Percentiles rank a stretch among this genome's conserved stretches.
Evolutionary conservation across 2,113 vertebrate genomes (phyloP).

Genomic region (Ammodytes dubius): DNA sequence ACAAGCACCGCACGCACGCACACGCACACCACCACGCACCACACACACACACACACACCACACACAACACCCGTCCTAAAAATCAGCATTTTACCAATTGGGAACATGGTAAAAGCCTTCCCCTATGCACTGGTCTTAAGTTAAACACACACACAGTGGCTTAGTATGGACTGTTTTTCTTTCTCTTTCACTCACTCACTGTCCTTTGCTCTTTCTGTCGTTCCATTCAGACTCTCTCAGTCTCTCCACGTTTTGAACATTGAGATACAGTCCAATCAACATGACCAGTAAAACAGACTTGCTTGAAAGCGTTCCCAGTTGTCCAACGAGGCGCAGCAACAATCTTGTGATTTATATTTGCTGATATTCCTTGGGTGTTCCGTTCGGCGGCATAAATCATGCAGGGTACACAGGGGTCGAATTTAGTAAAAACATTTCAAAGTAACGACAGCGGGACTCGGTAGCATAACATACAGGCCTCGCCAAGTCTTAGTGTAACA

Average conservation of each 20-base stretch:
- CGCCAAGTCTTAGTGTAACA: constrained; percentile 11
- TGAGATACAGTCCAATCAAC: neutral
- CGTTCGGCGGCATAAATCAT: constrained; percentile 16
- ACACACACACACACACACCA: neutral
- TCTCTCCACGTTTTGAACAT: neutral
- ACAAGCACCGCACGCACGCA: too few relatives aligned
- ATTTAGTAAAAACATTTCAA: constrained; percentile 44
- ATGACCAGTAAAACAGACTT: neutral
- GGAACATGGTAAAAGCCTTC: too few relatives aligned
- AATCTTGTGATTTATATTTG: neutral
- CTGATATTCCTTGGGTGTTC: constrained; percentile 8
- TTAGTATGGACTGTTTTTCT: constrained; percentile 16
- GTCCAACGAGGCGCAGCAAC: neutral
- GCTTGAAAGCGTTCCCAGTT: neutral
- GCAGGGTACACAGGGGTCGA: neutral
- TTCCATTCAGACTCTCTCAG: neutral
- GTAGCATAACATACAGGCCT: constrained; percentile 9
- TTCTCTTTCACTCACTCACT: constrained; percentile 9
- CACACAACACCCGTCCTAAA: too few relatives aligned
- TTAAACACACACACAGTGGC: constrained; percentile 14
- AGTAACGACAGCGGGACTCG: constrained; percentile 15
- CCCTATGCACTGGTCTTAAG: too few relatives aligned
- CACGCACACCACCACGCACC: neutral
- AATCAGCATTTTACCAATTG: too few relatives aligned
- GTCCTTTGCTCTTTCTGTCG: neutral